Conservation (phyloP, 2,888 invertebrate species). For the Harpagoxenus sublaevis region DNA sequence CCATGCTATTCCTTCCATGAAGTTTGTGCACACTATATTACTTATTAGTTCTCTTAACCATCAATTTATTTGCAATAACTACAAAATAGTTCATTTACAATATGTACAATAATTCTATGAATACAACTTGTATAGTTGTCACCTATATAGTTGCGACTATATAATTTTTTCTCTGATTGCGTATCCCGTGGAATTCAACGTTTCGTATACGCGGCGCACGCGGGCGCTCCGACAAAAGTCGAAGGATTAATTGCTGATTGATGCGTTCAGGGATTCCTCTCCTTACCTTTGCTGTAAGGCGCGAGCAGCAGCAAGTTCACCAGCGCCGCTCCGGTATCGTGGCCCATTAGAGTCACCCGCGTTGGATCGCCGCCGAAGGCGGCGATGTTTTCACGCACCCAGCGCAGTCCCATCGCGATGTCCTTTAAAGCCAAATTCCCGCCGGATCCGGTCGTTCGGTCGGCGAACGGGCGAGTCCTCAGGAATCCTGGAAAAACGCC, state of each 20-base stretch:
- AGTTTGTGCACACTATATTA: too few species aligned
- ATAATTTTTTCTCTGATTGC: too few species aligned
- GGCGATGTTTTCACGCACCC: conserved; percentile 94
- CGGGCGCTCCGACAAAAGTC: neutral
- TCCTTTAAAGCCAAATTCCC: conserved; percentile 94
- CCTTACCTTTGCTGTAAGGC: conserved; percentile 91
- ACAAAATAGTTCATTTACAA: too few species aligned
- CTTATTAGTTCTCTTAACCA: too few species aligned
- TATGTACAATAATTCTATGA: too few species aligned
- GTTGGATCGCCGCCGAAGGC: conserved; percentile 96
- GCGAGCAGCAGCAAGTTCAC: conserved; percentile 94
- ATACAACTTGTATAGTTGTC: too few species aligned
- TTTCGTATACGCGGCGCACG: neutral
- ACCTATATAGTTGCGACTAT: too few species aligned
- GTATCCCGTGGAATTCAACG: neutral
- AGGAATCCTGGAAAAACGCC: conserved; percentile 87
- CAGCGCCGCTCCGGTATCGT: conserved; percentile 95
- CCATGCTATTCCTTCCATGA: too few species aligned
- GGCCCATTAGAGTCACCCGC: conserved; percentile 94
- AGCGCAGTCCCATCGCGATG: conserved; percentile 93
- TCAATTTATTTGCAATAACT: too few species aligned
- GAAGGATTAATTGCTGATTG: conserved; percentile 22
- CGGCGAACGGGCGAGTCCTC: conserved; percentile 86
- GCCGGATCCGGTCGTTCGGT: conserved; percentile 86
- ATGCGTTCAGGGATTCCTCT: neutral